Conservation (phyloP, 64 coral and sea anemone species). For the Cladopsammia gracilis region DNA sequence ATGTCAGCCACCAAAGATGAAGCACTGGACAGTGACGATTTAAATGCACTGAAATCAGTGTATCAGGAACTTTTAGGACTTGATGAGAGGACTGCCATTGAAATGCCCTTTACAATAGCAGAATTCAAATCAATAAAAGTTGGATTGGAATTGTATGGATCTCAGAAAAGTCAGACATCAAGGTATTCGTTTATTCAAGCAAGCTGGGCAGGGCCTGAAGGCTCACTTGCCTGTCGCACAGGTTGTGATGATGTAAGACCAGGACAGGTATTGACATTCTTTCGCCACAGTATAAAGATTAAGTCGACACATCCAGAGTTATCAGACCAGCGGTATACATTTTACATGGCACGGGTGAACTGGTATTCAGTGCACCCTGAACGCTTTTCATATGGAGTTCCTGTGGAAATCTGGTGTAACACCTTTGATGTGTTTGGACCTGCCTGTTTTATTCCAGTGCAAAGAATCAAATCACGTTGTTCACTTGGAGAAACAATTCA, state of each 20-base stretch:
- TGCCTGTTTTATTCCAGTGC: slow-evolving; percentile 73
- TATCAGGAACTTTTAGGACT: slow-evolving; percentile 45
- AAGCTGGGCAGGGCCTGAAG: neutral
- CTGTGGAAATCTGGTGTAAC: slow-evolving; percentile 66
- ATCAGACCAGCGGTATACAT: slow-evolving; percentile 21
- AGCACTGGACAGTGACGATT: slow-evolving; percentile 55
- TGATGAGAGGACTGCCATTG: slow-evolving; percentile 17
- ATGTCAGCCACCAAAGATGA: slow-evolving; percentile 47
- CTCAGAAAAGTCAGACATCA: neutral
- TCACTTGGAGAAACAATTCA: slow-evolving; percentile 13
- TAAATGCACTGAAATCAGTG: slow-evolving; percentile 12
- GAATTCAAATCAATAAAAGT: neutral
- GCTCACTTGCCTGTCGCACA: neutral
- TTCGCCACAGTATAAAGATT: slow-evolving; percentile 40
- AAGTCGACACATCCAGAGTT: neutral
- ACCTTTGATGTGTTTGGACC: slow-evolving; percentile 74
- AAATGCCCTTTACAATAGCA: slow-evolving; percentile 45
- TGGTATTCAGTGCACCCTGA: slow-evolving; percentile 80
- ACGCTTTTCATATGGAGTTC: slow-evolving; percentile 25
- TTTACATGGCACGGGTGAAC: slow-evolving; percentile 75
- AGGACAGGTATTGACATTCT: slow-evolving; percentile 59
- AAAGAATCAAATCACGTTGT: slow-evolving; percentile 41
- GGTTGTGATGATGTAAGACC: slow-evolving; percentile 37
- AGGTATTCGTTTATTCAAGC: neutral
- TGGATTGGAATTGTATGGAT: neutral